Base-by-base conservation (phyloP, 1,140 invertebrate species). In the Drosophila kohkoa region DNA sequence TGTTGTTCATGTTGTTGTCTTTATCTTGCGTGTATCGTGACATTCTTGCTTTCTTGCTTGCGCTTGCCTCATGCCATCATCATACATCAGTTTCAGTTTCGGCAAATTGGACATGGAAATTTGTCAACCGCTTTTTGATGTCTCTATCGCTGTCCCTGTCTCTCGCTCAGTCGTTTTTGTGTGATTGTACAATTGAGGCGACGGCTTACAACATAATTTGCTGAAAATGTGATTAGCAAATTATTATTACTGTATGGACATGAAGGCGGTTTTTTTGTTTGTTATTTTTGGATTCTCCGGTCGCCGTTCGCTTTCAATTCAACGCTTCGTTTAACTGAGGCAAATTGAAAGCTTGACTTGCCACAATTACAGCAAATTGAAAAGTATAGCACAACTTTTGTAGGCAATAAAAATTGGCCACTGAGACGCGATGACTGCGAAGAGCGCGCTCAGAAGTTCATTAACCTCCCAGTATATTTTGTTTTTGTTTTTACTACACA, bases 311-410 rank as follows among this genome's bases (percentile, higher is more conserved):
- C 85, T 88, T 88, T 88, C 78, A 89, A 88, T 88, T 89, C 85
- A 88, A 88, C 85, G 85, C 85, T 88, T 88, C 85, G 85, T 73
- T 88, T 81, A 88, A 88, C 83, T 88, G 85, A 71, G 75, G 77
- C 78, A 88, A 88, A 88, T 88, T 88, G 85, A 88, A 88, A 88
- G 85, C 83, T 71, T 70, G 48, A 46, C 64, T 55, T 38, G 81
- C 77, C 79, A 68, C 82, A 81, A 85, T 86, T 87, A 86, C 80
- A 80, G 64, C 65, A 82, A 87, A 87, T 87, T 87, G 76, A 87
- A 87, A 83, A 88, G 80, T 74, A 74, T 71, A 38, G 35, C 35
- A 87, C 65, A 71, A 67, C 70, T 87, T 54, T 54, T 82, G 83
- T 88, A 68, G 79, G 66, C 72, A 87, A 87, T 81, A 79, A 86